phyloP scores from a whole-genome alignment of 1,140 invertebrate species.

The Dreissena polymorpha region DNA sequence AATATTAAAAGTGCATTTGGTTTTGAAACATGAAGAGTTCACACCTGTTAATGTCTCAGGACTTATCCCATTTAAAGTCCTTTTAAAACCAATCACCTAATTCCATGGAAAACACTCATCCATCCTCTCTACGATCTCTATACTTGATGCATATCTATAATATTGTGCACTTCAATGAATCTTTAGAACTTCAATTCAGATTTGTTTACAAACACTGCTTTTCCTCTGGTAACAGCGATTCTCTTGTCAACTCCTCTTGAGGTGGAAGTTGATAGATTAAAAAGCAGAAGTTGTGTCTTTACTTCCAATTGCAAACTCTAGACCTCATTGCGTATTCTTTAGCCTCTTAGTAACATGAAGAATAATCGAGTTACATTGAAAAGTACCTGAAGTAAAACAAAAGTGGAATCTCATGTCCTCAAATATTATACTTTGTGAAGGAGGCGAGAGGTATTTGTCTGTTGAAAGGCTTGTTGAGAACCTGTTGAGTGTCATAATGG shows the following conservation, averaged over 20 bases:
- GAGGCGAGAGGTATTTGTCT: slow-evolving; percentile 34
- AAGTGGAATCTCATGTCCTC: slow-evolving; percentile 47
- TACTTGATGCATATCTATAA: slow-evolving; percentile 3
- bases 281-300: slow-evolving; percentile 14
- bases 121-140: background rate
- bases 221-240: slow-evolving; percentile 32
- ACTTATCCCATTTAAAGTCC: slow-evolving; percentile 6
- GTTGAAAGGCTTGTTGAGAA: slow-evolving; percentile 35
- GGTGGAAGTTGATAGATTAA: slow-evolving; percentile 52
- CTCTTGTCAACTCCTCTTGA: slow-evolving; percentile 12
- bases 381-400: slow-evolving; percentile 53
- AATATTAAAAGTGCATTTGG: no score
- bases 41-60: slow-evolving; percentile 31
- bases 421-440: slow-evolving; percentile 32
- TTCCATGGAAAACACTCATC: slow-evolving; percentile 21
- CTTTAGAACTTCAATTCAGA: slow-evolving; percentile 1
- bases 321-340: slow-evolving; percentile 22
- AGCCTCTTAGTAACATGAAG: slow-evolving; percentile 26
- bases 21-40: slow-evolving; percentile 1
- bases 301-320: slow-evolving; percentile 38
- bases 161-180: background rate
- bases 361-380: slow-evolving; percentile 52
- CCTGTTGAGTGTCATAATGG: slow-evolving; percentile 16
- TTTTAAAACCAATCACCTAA: slow-evolving; percentile 12
- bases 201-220: slow-evolving; percentile 32